Conservation (phyloP, 1,140 invertebrate genomes). For the Meloidogyne exigua region DNA sequence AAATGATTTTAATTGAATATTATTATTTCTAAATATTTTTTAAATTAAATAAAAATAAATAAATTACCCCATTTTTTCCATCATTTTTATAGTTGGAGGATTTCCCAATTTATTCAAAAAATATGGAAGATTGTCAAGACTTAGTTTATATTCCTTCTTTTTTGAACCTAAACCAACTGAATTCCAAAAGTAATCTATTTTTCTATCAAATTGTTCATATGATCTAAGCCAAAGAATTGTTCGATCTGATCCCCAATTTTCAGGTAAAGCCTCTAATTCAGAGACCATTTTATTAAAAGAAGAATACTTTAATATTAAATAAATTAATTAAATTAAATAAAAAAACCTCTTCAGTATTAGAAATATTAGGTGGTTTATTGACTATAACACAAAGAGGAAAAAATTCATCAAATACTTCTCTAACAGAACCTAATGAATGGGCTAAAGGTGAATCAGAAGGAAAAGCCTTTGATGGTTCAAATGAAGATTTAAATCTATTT, state of each 20-base stretch:
- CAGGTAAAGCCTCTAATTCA: slow-evolving; percentile 54
- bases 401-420: slow-evolving; percentile 58
- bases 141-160: slow-evolving; percentile 36
- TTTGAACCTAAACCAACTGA: slow-evolving; percentile 32
- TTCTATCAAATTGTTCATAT: slow-evolving; percentile 54
- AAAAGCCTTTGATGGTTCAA: slow-evolving; percentile 62
- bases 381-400: slow-evolving; percentile 59
- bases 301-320: slow-evolving; percentile 37
- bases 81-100: slow-evolving; percentile 48
- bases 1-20: slow-evolving; percentile 43
- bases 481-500: slow-evolving; percentile 48
- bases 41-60: not conserved
- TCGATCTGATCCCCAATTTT: slow-evolving; percentile 53
- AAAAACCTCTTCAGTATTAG: slow-evolving; percentile 41
- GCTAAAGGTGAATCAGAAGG: slow-evolving; percentile 59
- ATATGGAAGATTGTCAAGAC: slow-evolving; percentile 48
- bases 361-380: slow-evolving; percentile 57
- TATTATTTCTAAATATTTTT: not conserved
- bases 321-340: no score
- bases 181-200: slow-evolving; percentile 28
- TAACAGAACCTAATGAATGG: slow-evolving; percentile 44
- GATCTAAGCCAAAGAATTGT: slow-evolving; percentile 54
- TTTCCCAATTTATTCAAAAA: slow-evolving; percentile 53
- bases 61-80: not conserved
- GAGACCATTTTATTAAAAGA: slow-evolving; percentile 54